Evolutionary conservation across 2,113 vertebrate species (phyloP).

Genomic region (Psilopsiagon aurifrons): DNA sequence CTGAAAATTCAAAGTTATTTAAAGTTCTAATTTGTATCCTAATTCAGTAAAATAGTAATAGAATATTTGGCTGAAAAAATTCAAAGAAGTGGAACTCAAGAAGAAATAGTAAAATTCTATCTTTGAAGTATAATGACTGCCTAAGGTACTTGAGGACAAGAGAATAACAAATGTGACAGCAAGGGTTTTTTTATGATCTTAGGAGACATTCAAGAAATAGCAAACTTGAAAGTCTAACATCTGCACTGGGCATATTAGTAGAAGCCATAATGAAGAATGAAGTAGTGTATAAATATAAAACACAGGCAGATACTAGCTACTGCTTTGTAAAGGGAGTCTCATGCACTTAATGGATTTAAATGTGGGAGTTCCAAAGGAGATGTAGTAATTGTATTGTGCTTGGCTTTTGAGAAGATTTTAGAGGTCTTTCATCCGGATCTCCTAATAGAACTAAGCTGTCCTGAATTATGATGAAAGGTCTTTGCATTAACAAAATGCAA

Average conservation of each 20-base stretch:
- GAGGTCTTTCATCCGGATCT: not conserved
- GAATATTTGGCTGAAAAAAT: not conserved
- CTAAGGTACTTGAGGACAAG: not conserved
- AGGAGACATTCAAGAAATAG: not conserved
- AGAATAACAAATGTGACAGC: not conserved
- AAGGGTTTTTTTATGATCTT: not conserved
- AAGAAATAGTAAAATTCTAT: not conserved
- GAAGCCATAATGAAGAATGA: not conserved
- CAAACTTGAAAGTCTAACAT: not conserved
- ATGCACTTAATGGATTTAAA: not conserved
- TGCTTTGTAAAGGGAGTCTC: not conserved
- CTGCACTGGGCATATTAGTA: not conserved
- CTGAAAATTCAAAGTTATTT: not conserved
- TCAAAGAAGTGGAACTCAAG: not conserved
- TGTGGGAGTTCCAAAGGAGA: not conserved
- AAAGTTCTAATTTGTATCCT: not conserved
- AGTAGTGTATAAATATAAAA: not conserved
- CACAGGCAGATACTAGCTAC: not conserved
- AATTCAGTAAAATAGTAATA: not conserved
- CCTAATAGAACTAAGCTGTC: not conserved
- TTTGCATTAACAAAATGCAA: not conserved
- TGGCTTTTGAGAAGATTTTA: not conserved
- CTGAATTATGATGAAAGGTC: not conserved
- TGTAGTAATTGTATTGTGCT: not conserved
- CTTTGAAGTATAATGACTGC: not conserved